These are phyloP conservation scores for Alcedo atthis DNA, from an alignment of 2,797 vertebrate species.

Conservation along the genomic window DNA sequence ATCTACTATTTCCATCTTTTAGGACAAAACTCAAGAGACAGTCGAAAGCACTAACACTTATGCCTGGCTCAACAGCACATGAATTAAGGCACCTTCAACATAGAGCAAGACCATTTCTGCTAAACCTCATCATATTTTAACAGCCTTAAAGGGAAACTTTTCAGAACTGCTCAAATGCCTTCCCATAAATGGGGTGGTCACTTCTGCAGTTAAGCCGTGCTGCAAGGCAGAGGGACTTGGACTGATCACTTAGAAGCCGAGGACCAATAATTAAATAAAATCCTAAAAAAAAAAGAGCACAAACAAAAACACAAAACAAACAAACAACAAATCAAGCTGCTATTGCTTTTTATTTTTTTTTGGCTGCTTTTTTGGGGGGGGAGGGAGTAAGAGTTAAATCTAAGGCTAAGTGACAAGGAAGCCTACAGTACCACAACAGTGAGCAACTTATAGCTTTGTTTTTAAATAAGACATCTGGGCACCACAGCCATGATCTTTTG, in stretches of 20 bases:
- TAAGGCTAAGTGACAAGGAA: background rate
- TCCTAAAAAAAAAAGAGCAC: background rate
- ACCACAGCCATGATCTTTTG: background rate
- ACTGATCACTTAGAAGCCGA: background rate
- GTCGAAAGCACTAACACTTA: background rate
- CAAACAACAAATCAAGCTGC: too few species aligned
- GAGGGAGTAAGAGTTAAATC: background rate
- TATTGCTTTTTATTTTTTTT: background rate
- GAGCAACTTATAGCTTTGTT: background rate
- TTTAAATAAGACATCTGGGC: background rate
- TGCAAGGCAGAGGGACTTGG: background rate
- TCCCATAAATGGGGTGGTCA: background rate
- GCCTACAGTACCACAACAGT: background rate
- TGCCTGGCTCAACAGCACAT: background rate
- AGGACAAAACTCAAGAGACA: background rate
- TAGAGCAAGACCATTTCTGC: background rate
- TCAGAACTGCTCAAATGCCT: background rate
- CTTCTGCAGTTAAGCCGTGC: background rate
- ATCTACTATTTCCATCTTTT: background rate
- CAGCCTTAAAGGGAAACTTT: background rate
- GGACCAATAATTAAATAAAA: background rate
- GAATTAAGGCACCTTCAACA: background rate
- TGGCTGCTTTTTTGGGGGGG: background rate
- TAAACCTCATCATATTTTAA: background rate
- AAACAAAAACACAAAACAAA: too few species aligned